A percentile compares a stretch with the other conserved stretches of the same genome.
Conservation (phyloP, 2,888 invertebrate species). For the Cosmia trapezina region DNA sequence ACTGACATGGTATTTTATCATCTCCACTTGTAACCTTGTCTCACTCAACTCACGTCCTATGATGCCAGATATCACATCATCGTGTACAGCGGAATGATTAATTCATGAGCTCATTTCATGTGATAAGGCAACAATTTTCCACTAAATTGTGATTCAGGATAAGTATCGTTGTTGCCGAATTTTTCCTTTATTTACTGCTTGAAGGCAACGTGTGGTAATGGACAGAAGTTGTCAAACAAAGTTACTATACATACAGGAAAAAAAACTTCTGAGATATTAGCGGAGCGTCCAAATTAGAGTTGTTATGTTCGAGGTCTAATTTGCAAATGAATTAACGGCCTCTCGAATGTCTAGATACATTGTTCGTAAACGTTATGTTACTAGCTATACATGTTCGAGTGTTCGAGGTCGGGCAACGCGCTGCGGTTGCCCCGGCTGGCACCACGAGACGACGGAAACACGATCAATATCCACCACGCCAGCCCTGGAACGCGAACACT, state of each 20-base stretch:
- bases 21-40: conserved; percentile 50
- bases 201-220: background rate
- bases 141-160: conserved; percentile 45
- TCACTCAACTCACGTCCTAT: conserved; percentile 56
- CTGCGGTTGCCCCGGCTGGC: conserved; percentile 21
- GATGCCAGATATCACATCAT: conserved; percentile 58
- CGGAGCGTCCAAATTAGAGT: conserved; percentile 42
- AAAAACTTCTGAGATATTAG: conserved; percentile 20
- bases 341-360: conserved; percentile 13
- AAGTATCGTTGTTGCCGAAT: conserved; percentile 20
- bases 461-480: conserved; percentile 45
- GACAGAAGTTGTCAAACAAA: conserved; percentile 35
- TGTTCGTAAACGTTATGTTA: conserved; percentile 27
- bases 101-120: conserved; percentile 62
- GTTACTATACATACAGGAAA: conserved; percentile 1
- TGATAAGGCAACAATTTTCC: conserved; percentile 57
- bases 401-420: conserved; percentile 11
- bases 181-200: conserved; percentile 36
- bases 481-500: conserved; percentile 41
- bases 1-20: conserved; percentile 41
- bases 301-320: conserved; percentile 56
- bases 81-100: conserved; percentile 55
- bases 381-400: conserved; percentile 8
- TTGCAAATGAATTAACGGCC: conserved; percentile 49
- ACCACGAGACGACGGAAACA: conserved; percentile 15